These are phyloP conservation scores for Apotomis turbidana DNA, from an alignment of 2,888 invertebrate genomes.

Conservation along the genomic window DNA sequence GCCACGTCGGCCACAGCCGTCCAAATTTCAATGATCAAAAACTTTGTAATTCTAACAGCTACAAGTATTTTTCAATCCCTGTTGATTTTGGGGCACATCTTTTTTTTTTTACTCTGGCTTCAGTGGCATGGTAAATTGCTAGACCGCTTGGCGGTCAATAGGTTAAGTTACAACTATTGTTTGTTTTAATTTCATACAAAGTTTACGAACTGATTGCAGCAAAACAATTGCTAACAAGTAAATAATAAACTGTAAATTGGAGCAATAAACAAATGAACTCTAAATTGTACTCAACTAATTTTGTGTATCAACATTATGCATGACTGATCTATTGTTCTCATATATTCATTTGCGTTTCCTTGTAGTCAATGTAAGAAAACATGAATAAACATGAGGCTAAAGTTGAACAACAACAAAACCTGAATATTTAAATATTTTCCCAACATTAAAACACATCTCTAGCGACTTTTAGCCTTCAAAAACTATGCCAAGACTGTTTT, in stretches of 20 bases:
- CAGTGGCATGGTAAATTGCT: too few species aligned
- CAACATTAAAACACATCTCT: not conserved
- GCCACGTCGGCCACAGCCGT: too few species aligned
- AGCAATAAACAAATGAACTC: not conserved
- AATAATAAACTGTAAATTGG: not conserved
- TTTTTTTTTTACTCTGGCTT: too few species aligned
- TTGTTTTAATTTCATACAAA: too few species aligned
- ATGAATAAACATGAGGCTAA: slow-evolving; percentile 29
- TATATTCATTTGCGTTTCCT: slow-evolving; percentile 3
- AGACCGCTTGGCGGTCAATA: too few species aligned
- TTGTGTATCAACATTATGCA: not conserved
- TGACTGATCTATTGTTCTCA: slow-evolving; percentile 2
- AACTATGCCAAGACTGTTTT: not conserved
- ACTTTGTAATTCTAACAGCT: too few species aligned
- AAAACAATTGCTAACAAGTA: not conserved
- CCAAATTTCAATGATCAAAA: too few species aligned
- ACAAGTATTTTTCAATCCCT: too few species aligned
- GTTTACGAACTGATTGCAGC: too few species aligned
- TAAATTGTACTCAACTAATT: not conserved
- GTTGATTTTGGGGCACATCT: too few species aligned
- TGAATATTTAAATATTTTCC: not conserved
- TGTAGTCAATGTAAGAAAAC: not conserved
- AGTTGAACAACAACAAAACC: slow-evolving; percentile 4
- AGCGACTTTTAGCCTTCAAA: not conserved
- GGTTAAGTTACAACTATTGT: too few species aligned